These are phyloP conservation scores for Meloidogyne exigua DNA, from an alignment of 1,140 invertebrate species.

Conservation along the genomic window DNA sequence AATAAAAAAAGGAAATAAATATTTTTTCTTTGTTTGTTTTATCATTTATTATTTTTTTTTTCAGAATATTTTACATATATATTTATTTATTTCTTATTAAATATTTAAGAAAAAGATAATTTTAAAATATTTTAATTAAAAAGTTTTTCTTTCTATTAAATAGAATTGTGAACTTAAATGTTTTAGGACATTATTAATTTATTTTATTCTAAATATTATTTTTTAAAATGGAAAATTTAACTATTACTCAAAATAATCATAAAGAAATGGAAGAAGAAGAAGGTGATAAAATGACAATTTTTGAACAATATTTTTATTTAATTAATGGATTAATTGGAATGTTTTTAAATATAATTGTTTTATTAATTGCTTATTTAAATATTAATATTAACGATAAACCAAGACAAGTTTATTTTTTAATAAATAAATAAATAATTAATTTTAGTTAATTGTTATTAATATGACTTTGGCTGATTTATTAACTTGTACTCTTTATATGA, in stretches of 20 bases:
- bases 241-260: not conserved
- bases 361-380: constrained; percentile 54
- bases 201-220: no score
- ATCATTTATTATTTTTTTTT: no score
- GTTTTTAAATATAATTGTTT: constrained; percentile 50
- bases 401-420: constrained; percentile 50
- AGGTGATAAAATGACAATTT: constrained; percentile 43
- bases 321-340: constrained; percentile 48
- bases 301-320: constrained; percentile 50
- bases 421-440: constrained; percentile 3
- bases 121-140: no score
- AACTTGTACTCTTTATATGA: constrained; percentile 58
- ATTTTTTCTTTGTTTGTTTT: no score
- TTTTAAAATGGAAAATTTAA: no score
- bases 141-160: no score
- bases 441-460: constrained; percentile 62
- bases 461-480: constrained; percentile 62
- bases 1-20: no score
- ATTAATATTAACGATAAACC: constrained; percentile 59
- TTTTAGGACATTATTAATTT: no score
- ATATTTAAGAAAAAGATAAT: no score
- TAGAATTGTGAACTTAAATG: no score
- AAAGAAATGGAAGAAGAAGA: constrained; percentile 17
- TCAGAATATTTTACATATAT: no score
- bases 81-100: no score